Conservation (phyloP, 1,140 invertebrate genomes). For the Drosophila arawakana region DNA sequence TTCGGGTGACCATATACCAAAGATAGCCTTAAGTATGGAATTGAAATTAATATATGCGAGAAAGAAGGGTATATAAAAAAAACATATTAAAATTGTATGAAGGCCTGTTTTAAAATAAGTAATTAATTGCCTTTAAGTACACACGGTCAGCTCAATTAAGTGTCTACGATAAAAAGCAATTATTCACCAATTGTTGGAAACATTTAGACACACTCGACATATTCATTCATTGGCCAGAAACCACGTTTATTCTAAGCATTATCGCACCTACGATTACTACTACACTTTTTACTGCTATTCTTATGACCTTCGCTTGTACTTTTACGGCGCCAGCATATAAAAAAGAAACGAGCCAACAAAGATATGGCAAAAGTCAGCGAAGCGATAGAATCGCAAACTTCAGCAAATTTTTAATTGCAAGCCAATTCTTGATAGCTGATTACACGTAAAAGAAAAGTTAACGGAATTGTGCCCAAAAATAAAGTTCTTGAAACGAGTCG, state of each 20-base stretch:
- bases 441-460: constrained; percentile 14
- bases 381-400: constrained; percentile 22
- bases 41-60: neutral
- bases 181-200: constrained; percentile 15
- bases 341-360: neutral
- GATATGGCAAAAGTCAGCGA: constrained; percentile 9
- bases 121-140: neutral
- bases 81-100: neutral
- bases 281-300: constrained; percentile 32
- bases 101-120: neutral
- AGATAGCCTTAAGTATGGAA: neutral
- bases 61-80: neutral
- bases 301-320: constrained; percentile 32
- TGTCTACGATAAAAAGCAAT: neutral
- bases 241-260: constrained; percentile 22
- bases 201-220: neutral
- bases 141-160: constrained; percentile 1
- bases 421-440: constrained; percentile 21
- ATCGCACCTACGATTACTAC: constrained; percentile 20
- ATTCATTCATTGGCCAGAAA: constrained; percentile 12
- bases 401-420: constrained; percentile 19
- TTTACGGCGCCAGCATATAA: constrained; percentile 32
- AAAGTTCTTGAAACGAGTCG: constrained; percentile 8
- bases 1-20: constrained; percentile 6
- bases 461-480: neutral